Percentiles rank a stretch among this genome's conserved stretches.
Evolutionary conservation across 2,797 vertebrate species (phyloP).

Genomic region (Platalea minor): DNA sequence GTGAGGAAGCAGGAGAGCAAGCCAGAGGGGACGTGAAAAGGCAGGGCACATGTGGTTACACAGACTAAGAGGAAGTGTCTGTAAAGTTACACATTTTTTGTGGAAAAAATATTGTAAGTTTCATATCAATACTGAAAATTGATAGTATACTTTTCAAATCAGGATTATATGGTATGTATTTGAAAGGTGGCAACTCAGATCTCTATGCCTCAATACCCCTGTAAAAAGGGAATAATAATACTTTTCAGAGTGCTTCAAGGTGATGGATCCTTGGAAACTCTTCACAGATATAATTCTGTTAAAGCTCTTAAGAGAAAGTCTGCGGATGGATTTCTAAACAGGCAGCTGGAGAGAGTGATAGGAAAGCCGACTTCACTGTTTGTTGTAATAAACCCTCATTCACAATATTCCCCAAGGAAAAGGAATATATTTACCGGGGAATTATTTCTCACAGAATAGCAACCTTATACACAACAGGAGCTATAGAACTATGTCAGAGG

Average conservation of each 20-base stretch:
- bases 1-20: not conserved
- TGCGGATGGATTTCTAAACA: not conserved
- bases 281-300: not conserved
- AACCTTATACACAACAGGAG: not conserved
- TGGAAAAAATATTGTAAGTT: not conserved
- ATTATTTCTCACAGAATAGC: not conserved
- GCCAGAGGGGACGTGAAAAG: not conserved
- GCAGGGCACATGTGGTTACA: not conserved
- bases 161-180: not conserved
- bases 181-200: not conserved
- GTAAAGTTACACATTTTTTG: fast-evolving
- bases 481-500: not conserved
- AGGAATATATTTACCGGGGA: not conserved
- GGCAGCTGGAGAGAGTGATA: conserved; percentile 5
- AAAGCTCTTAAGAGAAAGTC: not conserved
- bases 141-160: not conserved
- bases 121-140: not conserved
- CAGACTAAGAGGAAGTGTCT: not conserved
- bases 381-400: not conserved
- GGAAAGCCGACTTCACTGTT: not conserved
- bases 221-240: not conserved
- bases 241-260: not conserved
- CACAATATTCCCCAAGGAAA: not conserved
- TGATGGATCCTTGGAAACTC: not conserved
- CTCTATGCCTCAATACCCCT: not conserved